Evolutionary conservation across 2,113 vertebrate species (phyloP).

Genomic region (Electrona antarctica): DNA sequence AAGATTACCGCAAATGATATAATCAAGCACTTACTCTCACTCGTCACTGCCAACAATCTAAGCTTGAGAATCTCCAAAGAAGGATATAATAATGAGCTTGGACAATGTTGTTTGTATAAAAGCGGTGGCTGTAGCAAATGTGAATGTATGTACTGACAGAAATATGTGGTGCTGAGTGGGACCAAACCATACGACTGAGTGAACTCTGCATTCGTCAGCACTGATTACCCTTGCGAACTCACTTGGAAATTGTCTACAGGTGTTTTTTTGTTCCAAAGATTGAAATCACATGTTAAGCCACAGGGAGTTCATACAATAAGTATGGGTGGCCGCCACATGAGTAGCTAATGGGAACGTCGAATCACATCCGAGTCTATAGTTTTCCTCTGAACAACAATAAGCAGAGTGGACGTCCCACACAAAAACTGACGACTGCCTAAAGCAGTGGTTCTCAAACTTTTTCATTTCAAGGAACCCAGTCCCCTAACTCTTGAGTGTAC

Average conservation of each 20-base stretch:
- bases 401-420: too few species aligned
- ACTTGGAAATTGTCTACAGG: not conserved
- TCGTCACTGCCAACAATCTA: too few species aligned
- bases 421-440: too few species aligned
- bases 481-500: too few species aligned
- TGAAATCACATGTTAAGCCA: not conserved
- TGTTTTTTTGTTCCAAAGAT: not conserved
- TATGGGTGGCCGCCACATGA: not conserved
- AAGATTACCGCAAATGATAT: not conserved
- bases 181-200: too few species aligned
- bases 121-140: not conserved
- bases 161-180: not conserved
- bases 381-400: not conserved
- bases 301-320: conserved; percentile 1
- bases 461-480: too few species aligned
- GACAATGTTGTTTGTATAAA: too few species aligned
- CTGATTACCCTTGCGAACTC: not conserved
- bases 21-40: not conserved
- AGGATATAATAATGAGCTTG: too few species aligned
- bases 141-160: not conserved
- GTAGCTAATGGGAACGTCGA: not conserved
- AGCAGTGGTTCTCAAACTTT: too few species aligned
- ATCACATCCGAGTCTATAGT: not conserved
- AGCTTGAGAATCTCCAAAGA: too few species aligned
- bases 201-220: not conserved